phyloP scores from a whole-genome alignment of 1,140 invertebrate genomes.

The Oedothorax gibbosus region DNA sequence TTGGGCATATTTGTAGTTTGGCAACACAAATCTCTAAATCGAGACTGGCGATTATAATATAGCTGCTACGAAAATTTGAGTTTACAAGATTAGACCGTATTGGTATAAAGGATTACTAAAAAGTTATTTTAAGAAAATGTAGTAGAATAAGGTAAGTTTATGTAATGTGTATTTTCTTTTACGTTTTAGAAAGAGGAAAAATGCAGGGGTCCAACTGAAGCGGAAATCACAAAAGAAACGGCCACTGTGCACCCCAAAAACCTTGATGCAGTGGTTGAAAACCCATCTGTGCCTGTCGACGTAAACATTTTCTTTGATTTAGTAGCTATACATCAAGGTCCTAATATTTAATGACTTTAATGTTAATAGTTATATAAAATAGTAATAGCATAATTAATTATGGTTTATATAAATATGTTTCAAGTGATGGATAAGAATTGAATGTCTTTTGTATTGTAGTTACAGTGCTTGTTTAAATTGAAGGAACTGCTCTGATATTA shows the following conservation, averaged over 20 bases:
- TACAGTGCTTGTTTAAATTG: too few relatives aligned
- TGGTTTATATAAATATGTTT: too few relatives aligned
- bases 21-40: not conserved
- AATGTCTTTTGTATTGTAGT: too few relatives aligned
- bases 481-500: too few relatives aligned
- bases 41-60: not conserved
- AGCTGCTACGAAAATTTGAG: not conserved
- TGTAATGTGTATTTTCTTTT: not conserved
- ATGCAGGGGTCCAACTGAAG: conserved; percentile 65
- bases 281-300: conserved; percentile 64
- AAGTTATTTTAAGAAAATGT: not conserved
- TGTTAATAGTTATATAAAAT: too few relatives aligned
- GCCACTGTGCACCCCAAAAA: conserved; percentile 64
- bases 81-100: not conserved
- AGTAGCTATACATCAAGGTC: too few relatives aligned
- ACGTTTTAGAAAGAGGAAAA: conserved; percentile 65
- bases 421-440: too few relatives aligned
- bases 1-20: too few relatives aligned
- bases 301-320: conserved; percentile 55
- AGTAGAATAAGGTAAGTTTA: not conserved
- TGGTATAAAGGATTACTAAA: not conserved
- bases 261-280: conserved; percentile 62
- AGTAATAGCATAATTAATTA: too few relatives aligned
- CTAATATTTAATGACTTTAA: too few relatives aligned
- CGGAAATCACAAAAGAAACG: conserved; percentile 67